Conservation (phyloP, 23 tunicate species). For the Phallusia fumigata region DNA sequence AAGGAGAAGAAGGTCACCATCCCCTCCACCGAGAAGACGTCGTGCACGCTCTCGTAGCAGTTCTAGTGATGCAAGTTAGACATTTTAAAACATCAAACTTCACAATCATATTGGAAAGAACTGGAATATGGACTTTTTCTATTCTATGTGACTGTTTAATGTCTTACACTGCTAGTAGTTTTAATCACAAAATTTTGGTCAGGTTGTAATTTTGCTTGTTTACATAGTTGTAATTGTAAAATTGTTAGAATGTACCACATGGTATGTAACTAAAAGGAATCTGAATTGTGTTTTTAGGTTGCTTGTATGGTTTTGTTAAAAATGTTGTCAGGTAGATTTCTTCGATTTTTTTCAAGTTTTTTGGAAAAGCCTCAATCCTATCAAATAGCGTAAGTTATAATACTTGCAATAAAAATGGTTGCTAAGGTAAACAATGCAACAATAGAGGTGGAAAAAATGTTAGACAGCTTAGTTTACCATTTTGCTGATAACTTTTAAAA, state of each 20-base stretch:
- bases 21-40: constrained; percentile 49
- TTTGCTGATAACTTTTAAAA: no score
- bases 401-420: no score
- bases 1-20: constrained; percentile 58
- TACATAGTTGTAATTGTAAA: background rate
- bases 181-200: background rate
- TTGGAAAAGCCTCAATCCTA: no score
- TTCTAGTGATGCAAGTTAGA: constrained; percentile 72
- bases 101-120: background rate
- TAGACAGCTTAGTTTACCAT: no score
- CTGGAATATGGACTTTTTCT: background rate
- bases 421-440: no score
- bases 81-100: background rate
- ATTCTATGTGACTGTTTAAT: background rate
- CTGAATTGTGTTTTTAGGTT: background rate
- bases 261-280: no score
- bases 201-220: background rate
- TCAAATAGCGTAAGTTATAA: no score
- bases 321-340: background rate
- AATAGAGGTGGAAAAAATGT: no score
- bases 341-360: background rate
- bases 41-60: constrained; percentile 65
- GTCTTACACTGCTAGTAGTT: background rate
- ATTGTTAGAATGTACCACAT: background rate
- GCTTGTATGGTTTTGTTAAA: no score